Evolutionary conservation across 2,888 invertebrate genomes (phyloP).

Genomic region (Nomada fabriciana): DNA sequence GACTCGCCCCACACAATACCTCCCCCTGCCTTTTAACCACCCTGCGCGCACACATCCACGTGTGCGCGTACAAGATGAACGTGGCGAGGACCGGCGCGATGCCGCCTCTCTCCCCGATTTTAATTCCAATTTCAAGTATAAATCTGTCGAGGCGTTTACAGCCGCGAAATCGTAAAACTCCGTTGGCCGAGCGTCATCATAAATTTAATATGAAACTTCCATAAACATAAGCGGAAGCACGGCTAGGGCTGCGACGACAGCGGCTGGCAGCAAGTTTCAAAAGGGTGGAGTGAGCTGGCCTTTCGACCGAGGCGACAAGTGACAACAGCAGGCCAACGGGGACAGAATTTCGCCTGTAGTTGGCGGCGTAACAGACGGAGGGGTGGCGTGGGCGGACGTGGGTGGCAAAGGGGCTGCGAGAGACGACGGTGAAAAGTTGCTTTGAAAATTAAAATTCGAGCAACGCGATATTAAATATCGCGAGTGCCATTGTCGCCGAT

Average conservation of each 20-base stretch:
- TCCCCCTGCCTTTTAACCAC: background rate
- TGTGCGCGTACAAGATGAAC: slow-evolving; percentile 42
- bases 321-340: slow-evolving; percentile 69
- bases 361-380: background rate
- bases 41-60: too few species aligned
- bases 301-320: slow-evolving; percentile 64
- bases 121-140: slow-evolving; percentile 77
- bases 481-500: background rate
- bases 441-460: slow-evolving; percentile 72
- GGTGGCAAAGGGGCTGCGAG: slow-evolving; percentile 23
- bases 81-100: slow-evolving; percentile 14
- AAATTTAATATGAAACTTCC: slow-evolving; percentile 82
- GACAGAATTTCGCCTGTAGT: slow-evolving; percentile 22
- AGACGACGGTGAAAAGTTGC: slow-evolving; percentile 66
- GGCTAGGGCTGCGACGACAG: background rate
- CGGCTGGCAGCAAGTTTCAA: slow-evolving; percentile 12
- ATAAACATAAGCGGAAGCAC: slow-evolving; percentile 75
- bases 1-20: too few species aligned
- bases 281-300: slow-evolving; percentile 27
- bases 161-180: slow-evolving; percentile 77
- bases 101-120: slow-evolving; percentile 59
- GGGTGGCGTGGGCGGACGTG: background rate
- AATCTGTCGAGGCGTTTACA: slow-evolving; percentile 75
- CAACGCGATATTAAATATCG: slow-evolving; percentile 66
- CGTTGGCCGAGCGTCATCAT: slow-evolving; percentile 69